Percentiles rank a stretch among this genome's conserved stretches.
Evolutionary conservation across 64 coral and sea anemone genomes (phyloP).

Genomic region (Pocillopora damicornis): DNA sequence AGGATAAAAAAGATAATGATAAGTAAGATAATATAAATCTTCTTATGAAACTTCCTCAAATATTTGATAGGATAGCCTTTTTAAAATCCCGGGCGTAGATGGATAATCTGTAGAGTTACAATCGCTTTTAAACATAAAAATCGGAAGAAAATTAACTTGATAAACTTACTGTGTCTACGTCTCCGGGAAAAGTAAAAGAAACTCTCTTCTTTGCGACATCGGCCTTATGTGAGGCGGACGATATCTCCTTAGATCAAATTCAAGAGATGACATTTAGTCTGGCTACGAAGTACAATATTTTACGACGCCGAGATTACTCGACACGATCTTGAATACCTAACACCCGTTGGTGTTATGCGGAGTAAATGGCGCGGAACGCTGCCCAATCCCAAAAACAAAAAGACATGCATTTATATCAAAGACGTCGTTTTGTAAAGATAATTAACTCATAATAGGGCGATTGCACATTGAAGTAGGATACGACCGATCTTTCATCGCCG

Average conservation of each 20-base stretch:
- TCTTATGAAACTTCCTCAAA: no score
- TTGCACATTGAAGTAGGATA: background rate
- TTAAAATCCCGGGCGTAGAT: no score
- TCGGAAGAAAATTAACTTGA: background rate
- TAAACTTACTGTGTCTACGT: constrained; percentile 55
- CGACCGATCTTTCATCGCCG: background rate
- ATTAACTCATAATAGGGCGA: constrained; percentile 13
- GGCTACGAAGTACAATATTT: background rate
- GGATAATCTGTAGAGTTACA: background rate
- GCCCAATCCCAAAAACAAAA: background rate
- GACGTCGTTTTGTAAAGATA: constrained; percentile 10
- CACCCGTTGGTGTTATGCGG: background rate
- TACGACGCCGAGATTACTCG: background rate
- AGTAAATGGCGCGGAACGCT: background rate
- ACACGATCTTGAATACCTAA: background rate
- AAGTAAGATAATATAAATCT: no score
- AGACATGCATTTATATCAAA: background rate
- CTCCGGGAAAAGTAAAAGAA: constrained; percentile 58
- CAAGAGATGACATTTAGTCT: background rate
- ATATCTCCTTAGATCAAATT: background rate
- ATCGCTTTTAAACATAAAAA: background rate
- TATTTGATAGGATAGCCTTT: no score
- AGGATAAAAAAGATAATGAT: no score
- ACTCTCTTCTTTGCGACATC: constrained; percentile 52
- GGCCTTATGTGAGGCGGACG: background rate